phyloP scores from a whole-genome alignment of 2,797 vertebrate species.

The Fistularia tabacaria region DNA sequence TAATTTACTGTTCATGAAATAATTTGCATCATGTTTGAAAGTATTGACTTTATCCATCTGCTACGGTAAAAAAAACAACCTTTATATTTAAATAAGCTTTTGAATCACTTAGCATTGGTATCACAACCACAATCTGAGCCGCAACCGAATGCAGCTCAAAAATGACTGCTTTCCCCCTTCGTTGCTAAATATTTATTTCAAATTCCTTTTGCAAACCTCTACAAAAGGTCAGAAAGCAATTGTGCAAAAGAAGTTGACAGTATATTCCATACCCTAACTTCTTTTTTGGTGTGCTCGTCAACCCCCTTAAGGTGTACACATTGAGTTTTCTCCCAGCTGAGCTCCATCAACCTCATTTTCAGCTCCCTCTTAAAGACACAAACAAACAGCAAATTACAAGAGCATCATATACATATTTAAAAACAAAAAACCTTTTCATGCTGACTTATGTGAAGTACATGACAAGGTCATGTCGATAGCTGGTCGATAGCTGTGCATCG shows the following conservation, averaged over 20 bases:
- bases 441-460: no score
- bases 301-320: slow-evolving; percentile 60
- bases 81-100: neutral
- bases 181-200: neutral
- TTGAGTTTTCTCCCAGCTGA: slow-evolving; percentile 73
- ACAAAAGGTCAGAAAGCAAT: no score
- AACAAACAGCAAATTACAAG: neutral
- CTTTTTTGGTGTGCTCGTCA: slow-evolving; percentile 70
- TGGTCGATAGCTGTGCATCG: no score
- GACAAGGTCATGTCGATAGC: no score
- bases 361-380: slow-evolving; percentile 64
- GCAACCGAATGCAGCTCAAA: neutral
- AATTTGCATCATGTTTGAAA: no score
- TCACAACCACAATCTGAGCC: neutral
- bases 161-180: no score
- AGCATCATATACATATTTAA: neutral
- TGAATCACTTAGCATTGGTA: neutral
- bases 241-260: no score
- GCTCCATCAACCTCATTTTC: slow-evolving; percentile 69
- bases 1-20: no score
- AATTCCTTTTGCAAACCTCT: no score
- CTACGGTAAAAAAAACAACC: no score
- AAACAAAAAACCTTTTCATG: neutral
- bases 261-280: slow-evolving; percentile 60
- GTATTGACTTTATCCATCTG: no score